Evolutionary conservation across 2,888 invertebrate genomes (phyloP).

Genomic region (Dynastes tityus): DNA sequence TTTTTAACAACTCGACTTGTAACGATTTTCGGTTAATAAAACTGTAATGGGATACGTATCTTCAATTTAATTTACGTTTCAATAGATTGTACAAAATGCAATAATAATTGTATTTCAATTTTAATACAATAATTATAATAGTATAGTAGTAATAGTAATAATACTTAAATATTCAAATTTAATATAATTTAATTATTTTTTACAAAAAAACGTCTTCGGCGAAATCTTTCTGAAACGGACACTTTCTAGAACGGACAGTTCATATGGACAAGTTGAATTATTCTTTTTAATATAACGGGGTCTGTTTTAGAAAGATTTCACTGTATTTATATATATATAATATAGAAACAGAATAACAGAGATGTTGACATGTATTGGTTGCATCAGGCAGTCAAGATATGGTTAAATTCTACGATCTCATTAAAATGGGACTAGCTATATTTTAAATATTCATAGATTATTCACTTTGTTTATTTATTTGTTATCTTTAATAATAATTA

Average conservation of each 20-base stretch:
- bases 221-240: too few relatives aligned
- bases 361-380: constrained; percentile 55
- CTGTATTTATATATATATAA: constrained; percentile 6
- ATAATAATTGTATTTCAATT: constrained; percentile 1
- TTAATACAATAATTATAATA: constrained; percentile 9
- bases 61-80: constrained; percentile 43
- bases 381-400: constrained; percentile 64
- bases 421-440: constrained; percentile 62
- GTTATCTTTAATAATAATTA: neutral
- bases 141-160: neutral
- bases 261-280: too few relatives aligned
- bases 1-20: neutral
- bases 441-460: constrained; percentile 55
- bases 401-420: constrained; percentile 60
- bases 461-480: constrained; percentile 6
- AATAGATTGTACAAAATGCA: constrained; percentile 16
- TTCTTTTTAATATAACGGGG: too few relatives aligned
- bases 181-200: constrained; percentile 5
- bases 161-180: constrained; percentile 15
- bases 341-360: constrained; percentile 52
- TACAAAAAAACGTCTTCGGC: constrained; percentile 41
- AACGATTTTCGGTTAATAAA: neutral
- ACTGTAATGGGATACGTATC: constrained; percentile 19
- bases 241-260: too few relatives aligned
- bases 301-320: too few relatives aligned